phyloP scores from a whole-genome alignment of 1,140 invertebrate genomes.

The Macrostomum lignano region DNA sequence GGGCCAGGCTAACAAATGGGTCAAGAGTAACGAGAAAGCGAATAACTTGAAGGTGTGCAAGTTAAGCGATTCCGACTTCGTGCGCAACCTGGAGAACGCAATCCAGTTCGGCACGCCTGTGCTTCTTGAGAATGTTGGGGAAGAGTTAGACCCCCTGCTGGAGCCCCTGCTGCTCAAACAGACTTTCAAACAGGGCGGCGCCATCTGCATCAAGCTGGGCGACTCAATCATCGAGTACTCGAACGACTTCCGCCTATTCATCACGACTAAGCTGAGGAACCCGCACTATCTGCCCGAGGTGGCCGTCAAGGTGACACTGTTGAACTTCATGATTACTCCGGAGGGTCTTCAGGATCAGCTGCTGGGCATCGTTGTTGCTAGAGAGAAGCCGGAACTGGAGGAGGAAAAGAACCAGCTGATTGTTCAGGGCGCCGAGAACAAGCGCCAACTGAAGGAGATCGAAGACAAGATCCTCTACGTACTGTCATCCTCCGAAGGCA shows the following conservation, averaged over 20 bases:
- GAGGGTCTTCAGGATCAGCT: constrained; percentile 68
- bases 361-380: constrained; percentile 57
- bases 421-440: constrained; percentile 59
- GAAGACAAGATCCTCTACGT: constrained; percentile 73
- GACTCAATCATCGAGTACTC: constrained; percentile 58
- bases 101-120: constrained; percentile 50
- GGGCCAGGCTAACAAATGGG: constrained; percentile 34
- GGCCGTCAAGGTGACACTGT: constrained; percentile 55
- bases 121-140: constrained; percentile 42
- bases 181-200: constrained; percentile 56
- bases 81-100: constrained; percentile 53
- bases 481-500: constrained; percentile 44
- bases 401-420: constrained; percentile 71
- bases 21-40: constrained; percentile 36
- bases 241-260: constrained; percentile 55
- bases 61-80: constrained; percentile 48
- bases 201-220: constrained; percentile 48
- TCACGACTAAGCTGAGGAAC: constrained; percentile 70
- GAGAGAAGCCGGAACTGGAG: constrained; percentile 58
- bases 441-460: constrained; percentile 51
- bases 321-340: constrained; percentile 74
- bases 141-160: constrained; percentile 60
- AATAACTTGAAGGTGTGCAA: constrained; percentile 51
- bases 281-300: constrained; percentile 71
- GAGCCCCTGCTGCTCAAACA: constrained; percentile 59